These are phyloP conservation scores for Achroia grisella DNA, from an alignment of 1,140 invertebrate species.

Conservation along the genomic window DNA sequence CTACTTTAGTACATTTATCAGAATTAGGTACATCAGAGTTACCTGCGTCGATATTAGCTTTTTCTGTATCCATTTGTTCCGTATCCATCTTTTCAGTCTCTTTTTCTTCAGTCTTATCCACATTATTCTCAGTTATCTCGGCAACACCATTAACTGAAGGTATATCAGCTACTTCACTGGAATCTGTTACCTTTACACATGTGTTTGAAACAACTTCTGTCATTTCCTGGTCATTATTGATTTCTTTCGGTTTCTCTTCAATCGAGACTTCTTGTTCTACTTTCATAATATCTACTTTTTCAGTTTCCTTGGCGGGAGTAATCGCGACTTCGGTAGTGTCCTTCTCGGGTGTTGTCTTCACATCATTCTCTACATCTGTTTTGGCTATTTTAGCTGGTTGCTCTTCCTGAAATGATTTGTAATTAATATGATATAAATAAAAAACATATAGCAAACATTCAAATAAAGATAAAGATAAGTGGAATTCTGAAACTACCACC, in stretches of 20 bases:
- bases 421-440: too few species aligned
- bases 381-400: constrained; percentile 56
- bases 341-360: constrained; percentile 17
- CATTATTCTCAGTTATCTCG: constrained; percentile 14
- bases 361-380: constrained; percentile 40
- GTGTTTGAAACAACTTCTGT: constrained; percentile 7
- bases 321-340: background rate
- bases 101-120: constrained; percentile 23
- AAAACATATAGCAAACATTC: too few species aligned
- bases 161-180: constrained; percentile 21
- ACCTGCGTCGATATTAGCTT: constrained; percentile 23
- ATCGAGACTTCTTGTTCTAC: constrained; percentile 22
- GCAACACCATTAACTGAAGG: constrained; percentile 17
- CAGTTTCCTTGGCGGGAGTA: constrained; percentile 3
- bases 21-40: background rate
- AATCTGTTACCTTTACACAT: constrained; percentile 36
- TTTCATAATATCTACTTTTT: constrained; percentile 43
- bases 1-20: background rate
- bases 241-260: constrained; percentile 7
- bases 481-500: too few species aligned
- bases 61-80: constrained; percentile 28
- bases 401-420: constrained; percentile 42
- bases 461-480: too few species aligned
- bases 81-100: constrained; percentile 35
- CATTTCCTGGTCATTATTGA: background rate